A percentile compares a stretch with the other conserved stretches of the same genome.
Evolutionary conservation across 1,140 invertebrate species (phyloP).

Genomic region (Parasteatoda tepidariorum): DNA sequence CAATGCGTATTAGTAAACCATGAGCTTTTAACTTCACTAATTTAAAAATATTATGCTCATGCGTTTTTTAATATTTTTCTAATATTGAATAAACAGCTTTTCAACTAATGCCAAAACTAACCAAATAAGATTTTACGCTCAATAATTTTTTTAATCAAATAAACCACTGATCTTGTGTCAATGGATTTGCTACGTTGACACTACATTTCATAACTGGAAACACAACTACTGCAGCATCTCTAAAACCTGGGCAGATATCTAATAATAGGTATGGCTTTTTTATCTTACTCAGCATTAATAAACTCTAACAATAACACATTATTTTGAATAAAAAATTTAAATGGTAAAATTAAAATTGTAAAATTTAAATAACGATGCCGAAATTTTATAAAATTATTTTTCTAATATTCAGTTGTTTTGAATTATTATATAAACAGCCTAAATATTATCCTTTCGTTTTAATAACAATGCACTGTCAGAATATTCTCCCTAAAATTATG

Average conservation of each 20-base stretch:
- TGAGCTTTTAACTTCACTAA: constrained; percentile 19
- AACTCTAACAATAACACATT: not conserved
- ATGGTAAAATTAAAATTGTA: too few species aligned
- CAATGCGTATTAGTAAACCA: not conserved
- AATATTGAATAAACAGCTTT: constrained; percentile 2
- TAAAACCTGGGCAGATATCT: too few species aligned
- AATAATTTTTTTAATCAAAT: not conserved
- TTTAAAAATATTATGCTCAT: not conserved
- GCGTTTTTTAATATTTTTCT: not conserved
- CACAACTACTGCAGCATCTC: too few species aligned
- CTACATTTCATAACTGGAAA: too few species aligned
- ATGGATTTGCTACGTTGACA: not conserved
- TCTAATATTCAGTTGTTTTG: too few species aligned
- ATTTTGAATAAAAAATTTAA: too few species aligned
- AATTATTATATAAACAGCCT: too few species aligned
- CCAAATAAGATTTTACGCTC: not conserved
- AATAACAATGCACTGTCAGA: too few species aligned
- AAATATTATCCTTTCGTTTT: too few species aligned
- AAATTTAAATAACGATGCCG: too few species aligned
- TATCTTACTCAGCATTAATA: not conserved
- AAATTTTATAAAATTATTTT: too few species aligned
- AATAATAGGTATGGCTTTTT: not conserved
- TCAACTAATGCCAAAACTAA: constrained; percentile 29
- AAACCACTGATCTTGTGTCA: not conserved
- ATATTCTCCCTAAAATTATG: too few species aligned